Conservation (phyloP, 2,888 invertebrate genomes). For the Ophioninae sp. region DNA sequence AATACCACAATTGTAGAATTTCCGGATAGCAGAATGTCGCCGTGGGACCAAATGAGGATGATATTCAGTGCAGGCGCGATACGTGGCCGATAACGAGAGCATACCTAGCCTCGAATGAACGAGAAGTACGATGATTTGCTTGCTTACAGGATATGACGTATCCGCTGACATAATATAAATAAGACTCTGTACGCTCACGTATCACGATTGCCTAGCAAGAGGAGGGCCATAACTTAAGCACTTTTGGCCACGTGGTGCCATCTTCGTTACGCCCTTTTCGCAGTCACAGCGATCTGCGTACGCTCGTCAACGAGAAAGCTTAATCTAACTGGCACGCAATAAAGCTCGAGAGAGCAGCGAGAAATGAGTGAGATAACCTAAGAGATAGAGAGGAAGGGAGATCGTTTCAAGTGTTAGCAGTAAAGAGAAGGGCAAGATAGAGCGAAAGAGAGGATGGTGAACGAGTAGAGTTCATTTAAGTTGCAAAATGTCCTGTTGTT, state of each 20-base stretch:
- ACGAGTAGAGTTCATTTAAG: slow-evolving; percentile 21
- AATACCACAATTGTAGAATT: slow-evolving; percentile 33
- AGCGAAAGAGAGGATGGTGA: slow-evolving; percentile 24
- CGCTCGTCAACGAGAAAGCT: slow-evolving; percentile 50
- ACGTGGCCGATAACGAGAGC: slow-evolving; percentile 53
- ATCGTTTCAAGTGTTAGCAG: not conserved
- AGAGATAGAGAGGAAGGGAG: not conserved
- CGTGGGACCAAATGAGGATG: slow-evolving; percentile 8
- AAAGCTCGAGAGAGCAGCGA: slow-evolving; percentile 56
- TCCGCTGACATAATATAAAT: slow-evolving; percentile 14
- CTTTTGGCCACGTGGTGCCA: not conserved
- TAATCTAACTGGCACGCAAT: slow-evolving; percentile 64
- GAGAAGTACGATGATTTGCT: slow-evolving; percentile 52
- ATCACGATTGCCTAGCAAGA: not conserved
- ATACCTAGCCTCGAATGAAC: slow-evolving; percentile 51
- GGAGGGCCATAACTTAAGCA: not conserved
- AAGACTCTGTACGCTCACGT: not conserved
- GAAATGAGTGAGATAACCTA: slow-evolving; percentile 33
- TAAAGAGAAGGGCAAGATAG: not conserved
- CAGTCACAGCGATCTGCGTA: not conserved
- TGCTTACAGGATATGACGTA: slow-evolving; percentile 34
- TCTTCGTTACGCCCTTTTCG: slow-evolving; percentile 6
- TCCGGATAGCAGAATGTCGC: slow-evolving; percentile 12
- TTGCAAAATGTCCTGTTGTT: slow-evolving; percentile 42
- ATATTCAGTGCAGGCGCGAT: slow-evolving; percentile 9